Conservation (phyloP, 2,113 vertebrate species). For the Manacus vitellinus region DNA sequence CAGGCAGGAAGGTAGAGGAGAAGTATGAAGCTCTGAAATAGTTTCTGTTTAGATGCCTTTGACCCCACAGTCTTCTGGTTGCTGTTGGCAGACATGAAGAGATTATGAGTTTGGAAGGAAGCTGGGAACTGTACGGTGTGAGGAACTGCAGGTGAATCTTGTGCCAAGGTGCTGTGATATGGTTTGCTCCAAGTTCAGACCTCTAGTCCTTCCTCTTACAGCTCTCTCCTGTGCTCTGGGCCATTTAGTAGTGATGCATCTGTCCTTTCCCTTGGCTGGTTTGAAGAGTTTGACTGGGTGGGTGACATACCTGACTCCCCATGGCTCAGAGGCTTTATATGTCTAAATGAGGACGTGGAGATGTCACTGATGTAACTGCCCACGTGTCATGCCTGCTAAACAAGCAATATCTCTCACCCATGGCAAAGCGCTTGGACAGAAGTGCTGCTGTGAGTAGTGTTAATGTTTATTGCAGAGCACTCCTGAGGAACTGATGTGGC, state of each 20-base stretch:
- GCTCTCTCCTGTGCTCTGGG: neutral
- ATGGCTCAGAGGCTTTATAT: neutral
- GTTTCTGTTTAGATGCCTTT: neutral
- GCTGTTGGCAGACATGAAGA: neutral
- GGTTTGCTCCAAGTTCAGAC: neutral
- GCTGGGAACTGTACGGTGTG: neutral
- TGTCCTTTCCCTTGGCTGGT: neutral
- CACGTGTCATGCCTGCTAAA: neutral
- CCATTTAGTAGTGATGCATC: neutral
- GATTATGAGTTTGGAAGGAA: neutral
- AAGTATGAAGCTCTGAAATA: neutral
- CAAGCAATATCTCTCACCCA: neutral
- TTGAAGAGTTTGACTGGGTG: neutral
- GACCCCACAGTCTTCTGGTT: neutral
- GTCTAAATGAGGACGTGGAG: neutral
- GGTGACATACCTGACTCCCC: neutral
- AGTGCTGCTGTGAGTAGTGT: neutral
- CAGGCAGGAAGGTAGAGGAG: neutral
- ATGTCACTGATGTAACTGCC: neutral
- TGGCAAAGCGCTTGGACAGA: neutral
- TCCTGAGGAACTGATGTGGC: neutral
- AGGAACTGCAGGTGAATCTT: neutral
- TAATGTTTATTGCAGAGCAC: neutral
- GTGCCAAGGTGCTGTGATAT: neutral
- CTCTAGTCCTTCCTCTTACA: neutral